These are phyloP conservation scores for Drosophila willistoni DNA, from an alignment of 1,140 invertebrate species.

Conservation along the genomic window DNA sequence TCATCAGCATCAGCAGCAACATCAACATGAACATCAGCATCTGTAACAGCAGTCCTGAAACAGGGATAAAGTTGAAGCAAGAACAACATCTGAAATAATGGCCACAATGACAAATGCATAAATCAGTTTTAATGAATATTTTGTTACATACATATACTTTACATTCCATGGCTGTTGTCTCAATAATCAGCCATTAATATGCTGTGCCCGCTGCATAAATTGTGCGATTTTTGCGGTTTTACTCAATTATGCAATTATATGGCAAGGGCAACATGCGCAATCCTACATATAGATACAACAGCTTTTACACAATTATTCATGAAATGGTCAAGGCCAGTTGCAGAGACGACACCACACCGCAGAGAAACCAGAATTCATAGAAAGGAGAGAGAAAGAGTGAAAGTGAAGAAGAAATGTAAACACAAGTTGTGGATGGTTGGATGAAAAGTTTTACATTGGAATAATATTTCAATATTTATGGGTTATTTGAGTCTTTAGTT, in stretches of 20 bases:
- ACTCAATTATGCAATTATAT: slow-evolving; percentile 69
- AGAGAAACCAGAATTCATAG: neutral
- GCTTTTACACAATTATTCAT: slow-evolving; percentile 55
- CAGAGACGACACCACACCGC: neutral
- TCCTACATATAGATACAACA: neutral
- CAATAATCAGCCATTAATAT: slow-evolving; percentile 73
- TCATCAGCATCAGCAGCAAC: slow-evolving; percentile 18
- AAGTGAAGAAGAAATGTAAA: neutral
- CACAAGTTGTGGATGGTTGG: neutral
- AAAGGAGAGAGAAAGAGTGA: neutral
- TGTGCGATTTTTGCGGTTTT: slow-evolving; percentile 59
- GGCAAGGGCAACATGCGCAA: slow-evolving; percentile 45
- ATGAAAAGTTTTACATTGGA: slow-evolving; percentile 1
- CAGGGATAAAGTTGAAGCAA: neutral
- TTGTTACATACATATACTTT: slow-evolving; percentile 19
- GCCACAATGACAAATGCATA: slow-evolving; percentile 54
- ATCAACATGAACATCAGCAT: neutral
- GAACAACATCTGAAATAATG: slow-evolving; percentile 24
- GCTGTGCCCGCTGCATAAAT: slow-evolving; percentile 61
- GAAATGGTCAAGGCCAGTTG: slow-evolving; percentile 66
- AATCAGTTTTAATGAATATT: slow-evolving; percentile 68
- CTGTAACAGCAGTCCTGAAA: slow-evolving; percentile 13
- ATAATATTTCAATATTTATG: slow-evolving; percentile 63
- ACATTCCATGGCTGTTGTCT: slow-evolving; percentile 33
- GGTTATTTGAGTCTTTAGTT: slow-evolving; percentile 44